phyloP scores from a whole-genome alignment of 2,113 vertebrate genomes.

The Nymphicus hollandicus region DNA sequence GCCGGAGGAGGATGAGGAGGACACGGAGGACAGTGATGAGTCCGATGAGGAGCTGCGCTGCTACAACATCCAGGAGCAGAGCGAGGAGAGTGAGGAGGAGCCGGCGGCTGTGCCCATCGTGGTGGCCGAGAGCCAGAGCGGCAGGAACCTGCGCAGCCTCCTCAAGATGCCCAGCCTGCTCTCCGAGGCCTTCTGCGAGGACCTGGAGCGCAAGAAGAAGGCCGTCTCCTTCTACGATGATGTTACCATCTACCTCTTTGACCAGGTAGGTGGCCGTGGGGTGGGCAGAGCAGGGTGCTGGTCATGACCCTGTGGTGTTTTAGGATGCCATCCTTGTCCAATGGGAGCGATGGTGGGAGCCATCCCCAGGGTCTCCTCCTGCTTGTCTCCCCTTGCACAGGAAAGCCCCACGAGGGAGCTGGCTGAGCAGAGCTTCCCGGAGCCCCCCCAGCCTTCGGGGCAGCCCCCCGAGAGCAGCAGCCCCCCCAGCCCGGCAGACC shows the following conservation, averaged over 20 bases:
- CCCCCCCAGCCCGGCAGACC: conserved; percentile 21
- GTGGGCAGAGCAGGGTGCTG: accelerated
- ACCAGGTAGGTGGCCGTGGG: conserved; percentile 79
- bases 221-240: conserved; percentile 96
- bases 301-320: accelerated
- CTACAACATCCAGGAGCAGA: conserved; percentile 86
- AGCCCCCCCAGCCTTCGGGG: conserved; percentile 56
- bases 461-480: conserved; percentile 41
- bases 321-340: accelerated
- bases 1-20: conserved; percentile 81
- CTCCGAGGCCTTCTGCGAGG: conserved; percentile 83
- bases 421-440: conserved; percentile 80
- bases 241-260: conserved; percentile 97
- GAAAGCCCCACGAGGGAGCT: conserved; percentile 93
- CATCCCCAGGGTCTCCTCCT: neutral
- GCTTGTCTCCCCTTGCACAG: conserved; percentile 53
- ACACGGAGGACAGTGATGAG: conserved; percentile 90
- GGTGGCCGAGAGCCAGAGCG: conserved; percentile 87
- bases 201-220: conserved; percentile 93
- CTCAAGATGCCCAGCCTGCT: conserved; percentile 90
- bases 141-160: conserved; percentile 87
- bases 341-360: neutral
- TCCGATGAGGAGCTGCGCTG: conserved; percentile 88
- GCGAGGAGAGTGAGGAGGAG: conserved; percentile 94
- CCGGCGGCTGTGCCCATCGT: conserved; percentile 82